Evolutionary conservation across 2,888 invertebrate genomes (phyloP), one percentile per base, ranked within the genome.

Genomic region (Himalopsyche tibetana): DNA sequence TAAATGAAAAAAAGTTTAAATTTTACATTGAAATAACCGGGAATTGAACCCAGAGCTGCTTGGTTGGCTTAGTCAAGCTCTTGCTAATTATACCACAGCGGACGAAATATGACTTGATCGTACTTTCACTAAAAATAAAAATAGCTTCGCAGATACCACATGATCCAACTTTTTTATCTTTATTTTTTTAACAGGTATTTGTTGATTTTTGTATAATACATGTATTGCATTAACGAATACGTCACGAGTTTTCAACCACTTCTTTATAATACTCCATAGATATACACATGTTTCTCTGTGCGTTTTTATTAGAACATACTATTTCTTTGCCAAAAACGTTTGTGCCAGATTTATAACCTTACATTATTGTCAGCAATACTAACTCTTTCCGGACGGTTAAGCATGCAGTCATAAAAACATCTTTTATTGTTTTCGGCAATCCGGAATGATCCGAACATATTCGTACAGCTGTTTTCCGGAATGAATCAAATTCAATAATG

Each of bases 201-300:
- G 2, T 28, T 28, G 2, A 28, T 28, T 28, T 0, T 28, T 28
- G 28, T 28, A 28, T 28, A 28, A 28, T 28, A 2, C 28, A 1
- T 28, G 28, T 1, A 28, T 28, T 28, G 28, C 2, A 28, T 28
- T 28, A 28, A 28, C 2, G 0, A 28, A 28, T 28, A n/a, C 17
- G 28, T 28, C 19, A 3, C 19, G 19, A 19, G 63, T 63, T 63
- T 19, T 5, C 55, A 56, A 19, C 88, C 89, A 85, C 82, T 89
- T 79, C 90, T 90, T 91, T 89, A 90, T 85, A 89, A 87, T 89
- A 89, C 89, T 91, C 90, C 90, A 55, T 19, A 83, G 28, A 88
- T 85, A 85, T 79, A 55, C 82, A 89, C 89, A 92, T 89, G 90
- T 90, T 89, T 89, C 89, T 81, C 86, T 91, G 40, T 81, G 4